phyloP scores from a whole-genome alignment of 2,888 invertebrate species.

The Geotrupes spiniger region DNA sequence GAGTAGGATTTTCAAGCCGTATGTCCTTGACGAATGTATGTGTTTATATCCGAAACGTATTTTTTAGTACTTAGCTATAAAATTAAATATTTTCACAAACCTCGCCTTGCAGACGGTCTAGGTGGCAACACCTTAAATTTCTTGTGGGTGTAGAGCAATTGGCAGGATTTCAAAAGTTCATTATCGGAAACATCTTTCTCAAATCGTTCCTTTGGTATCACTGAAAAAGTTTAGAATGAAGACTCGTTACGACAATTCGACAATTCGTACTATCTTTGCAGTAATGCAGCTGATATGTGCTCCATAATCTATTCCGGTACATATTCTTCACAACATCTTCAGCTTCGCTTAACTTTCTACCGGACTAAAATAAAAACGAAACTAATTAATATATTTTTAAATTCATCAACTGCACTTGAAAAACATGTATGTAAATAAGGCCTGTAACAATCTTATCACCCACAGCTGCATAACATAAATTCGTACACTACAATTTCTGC shows the following conservation, averaged over 20 bases:
- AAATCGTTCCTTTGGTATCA: slow-evolving; percentile 1
- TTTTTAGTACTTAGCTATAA: too few species aligned
- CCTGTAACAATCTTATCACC: too few species aligned
- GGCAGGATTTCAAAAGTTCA: slow-evolving; percentile 5
- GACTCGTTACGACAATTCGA: not conserved
- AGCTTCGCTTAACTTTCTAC: not conserved
- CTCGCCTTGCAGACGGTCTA: slow-evolving; percentile 4
- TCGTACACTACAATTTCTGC: too few species aligned
- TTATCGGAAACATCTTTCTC: not conserved
- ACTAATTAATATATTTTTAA: too few species aligned
- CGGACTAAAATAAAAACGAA: too few species aligned
- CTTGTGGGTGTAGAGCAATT: not conserved
- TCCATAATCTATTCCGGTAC: slow-evolving; percentile 4
- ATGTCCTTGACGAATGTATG: too few species aligned
- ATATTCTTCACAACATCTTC: slow-evolving; percentile 6
- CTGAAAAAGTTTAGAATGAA: not conserved
- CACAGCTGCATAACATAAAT: too few species aligned
- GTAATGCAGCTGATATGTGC: slow-evolving; percentile 4
- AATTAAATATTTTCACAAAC: not conserved
- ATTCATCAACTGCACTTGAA: too few species aligned
- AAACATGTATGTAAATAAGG: too few species aligned
- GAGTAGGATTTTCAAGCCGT: too few species aligned
- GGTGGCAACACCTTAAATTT: slow-evolving; percentile 3
- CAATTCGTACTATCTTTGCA: not conserved
- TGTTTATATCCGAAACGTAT: too few species aligned